phyloP scores from a whole-genome alignment of 2,888 invertebrate genomes.

The Andrena hattorfiana region DNA sequence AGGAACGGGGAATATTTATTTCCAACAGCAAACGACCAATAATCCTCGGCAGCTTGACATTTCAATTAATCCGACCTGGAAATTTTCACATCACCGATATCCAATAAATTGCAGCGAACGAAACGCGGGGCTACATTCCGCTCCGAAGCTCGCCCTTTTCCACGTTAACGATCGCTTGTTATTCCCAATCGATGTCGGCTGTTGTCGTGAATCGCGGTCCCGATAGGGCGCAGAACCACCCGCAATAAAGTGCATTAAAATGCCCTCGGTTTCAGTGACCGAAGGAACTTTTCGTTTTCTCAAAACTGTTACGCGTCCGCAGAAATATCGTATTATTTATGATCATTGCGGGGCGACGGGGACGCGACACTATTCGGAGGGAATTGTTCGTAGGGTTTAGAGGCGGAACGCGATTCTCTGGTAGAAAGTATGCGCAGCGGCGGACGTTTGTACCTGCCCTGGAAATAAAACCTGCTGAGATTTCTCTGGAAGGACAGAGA shows the following conservation, averaged over 20 bases:
- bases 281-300: not conserved
- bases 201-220: not conserved
- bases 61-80: slow-evolving; percentile 24
- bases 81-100: not conserved
- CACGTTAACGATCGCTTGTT: slow-evolving; percentile 19
- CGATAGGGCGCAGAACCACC: not conserved
- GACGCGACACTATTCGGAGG: slow-evolving; percentile 21
- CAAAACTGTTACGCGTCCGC: not conserved
- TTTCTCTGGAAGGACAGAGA: slow-evolving; percentile 63
- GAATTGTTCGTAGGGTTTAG: not conserved
- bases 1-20: not conserved
- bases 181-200: not conserved
- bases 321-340: slow-evolving; percentile 35
- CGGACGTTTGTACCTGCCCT: slow-evolving; percentile 54
- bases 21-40: not conserved
- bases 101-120: slow-evolving; percentile 15
- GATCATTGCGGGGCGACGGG: not conserved
- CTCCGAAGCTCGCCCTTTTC: not conserved
- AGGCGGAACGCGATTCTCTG: not conserved
- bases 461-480: slow-evolving; percentile 64
- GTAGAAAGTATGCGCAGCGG: slow-evolving; percentile 17
- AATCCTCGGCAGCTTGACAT: not conserved
- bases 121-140: not conserved
- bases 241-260: not conserved
- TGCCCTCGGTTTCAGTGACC: not conserved